Evolutionary conservation across 2,888 invertebrate genomes (phyloP).

Genomic region (Entomobrya multifasciata): DNA sequence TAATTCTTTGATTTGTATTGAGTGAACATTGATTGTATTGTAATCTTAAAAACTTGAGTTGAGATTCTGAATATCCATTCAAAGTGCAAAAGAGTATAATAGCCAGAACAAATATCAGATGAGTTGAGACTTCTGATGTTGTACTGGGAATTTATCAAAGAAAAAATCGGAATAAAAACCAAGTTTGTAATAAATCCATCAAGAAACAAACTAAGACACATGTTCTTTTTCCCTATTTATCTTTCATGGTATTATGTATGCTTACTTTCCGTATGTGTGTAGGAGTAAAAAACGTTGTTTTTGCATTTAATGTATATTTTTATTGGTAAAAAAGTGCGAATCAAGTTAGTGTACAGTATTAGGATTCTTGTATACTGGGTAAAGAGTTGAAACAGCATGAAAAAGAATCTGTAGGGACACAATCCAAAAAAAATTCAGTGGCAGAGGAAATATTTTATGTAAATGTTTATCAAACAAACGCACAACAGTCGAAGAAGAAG

Average conservation of each 20-base stretch:
- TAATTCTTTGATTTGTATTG: conserved; percentile 34
- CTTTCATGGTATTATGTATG: neutral
- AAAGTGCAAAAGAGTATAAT: no score
- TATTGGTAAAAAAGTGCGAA: conserved; percentile 59
- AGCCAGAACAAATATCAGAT: no score
- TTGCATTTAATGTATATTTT: conserved; percentile 1
- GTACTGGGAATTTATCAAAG: conserved; percentile 35
- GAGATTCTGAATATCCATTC: no score
- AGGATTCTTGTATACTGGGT: neutral
- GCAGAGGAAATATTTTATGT: no score
- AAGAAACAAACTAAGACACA: conserved; percentile 64
- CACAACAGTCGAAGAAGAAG: no score
- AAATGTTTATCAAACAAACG: no score
- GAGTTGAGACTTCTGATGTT: no score
- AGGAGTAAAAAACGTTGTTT: neutral
- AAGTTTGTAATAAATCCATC: conserved; percentile 71
- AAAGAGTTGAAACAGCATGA: no score
- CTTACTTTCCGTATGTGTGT: neutral
- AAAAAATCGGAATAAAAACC: conserved; percentile 21
- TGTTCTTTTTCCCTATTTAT: conserved; percentile 32
- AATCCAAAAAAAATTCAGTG: neutral
- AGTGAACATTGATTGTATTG: conserved; percentile 34
- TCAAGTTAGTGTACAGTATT: conserved; percentile 8
- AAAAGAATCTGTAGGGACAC: conserved; percentile 23
- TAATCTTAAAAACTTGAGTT: conserved; percentile 10